Evolutionary conservation across 2,888 invertebrate species (phyloP).

Genomic region (Ethmia dodecea): DNA sequence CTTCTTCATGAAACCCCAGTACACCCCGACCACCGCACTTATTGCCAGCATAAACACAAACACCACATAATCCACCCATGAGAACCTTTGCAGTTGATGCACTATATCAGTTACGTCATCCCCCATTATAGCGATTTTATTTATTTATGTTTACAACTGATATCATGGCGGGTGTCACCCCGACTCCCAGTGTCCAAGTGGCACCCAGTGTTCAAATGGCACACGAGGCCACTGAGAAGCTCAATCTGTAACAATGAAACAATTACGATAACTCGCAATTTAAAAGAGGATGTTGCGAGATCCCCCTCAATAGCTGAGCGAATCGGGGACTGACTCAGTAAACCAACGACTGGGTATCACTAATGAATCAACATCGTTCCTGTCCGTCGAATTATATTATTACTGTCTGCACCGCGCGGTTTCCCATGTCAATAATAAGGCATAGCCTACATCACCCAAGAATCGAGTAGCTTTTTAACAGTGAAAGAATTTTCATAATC

Average conservation of each 20-base stretch:
- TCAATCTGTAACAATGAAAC: slow-evolving; percentile 73
- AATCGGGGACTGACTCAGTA: slow-evolving; percentile 54
- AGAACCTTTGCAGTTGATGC: slow-evolving; percentile 79
- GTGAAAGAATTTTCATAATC: no score
- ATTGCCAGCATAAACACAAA: slow-evolving; percentile 86
- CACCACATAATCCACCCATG: slow-evolving; percentile 86
- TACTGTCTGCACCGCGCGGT: no score
- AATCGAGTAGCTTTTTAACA: no score
- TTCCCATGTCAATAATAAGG: neutral
- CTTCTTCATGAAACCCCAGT: slow-evolving; percentile 86
- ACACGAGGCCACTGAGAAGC: slow-evolving; percentile 38
- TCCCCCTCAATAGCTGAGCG: slow-evolving; percentile 56
- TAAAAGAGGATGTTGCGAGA: slow-evolving; percentile 76
- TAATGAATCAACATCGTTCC: neutral
- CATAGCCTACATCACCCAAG: no score
- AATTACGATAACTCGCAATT: slow-evolving; percentile 78
- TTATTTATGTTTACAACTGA: slow-evolving; percentile 14
- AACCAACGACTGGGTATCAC: no score
- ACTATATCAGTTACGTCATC: slow-evolving; percentile 66
- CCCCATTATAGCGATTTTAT: slow-evolving; percentile 33
- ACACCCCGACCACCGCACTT: slow-evolving; percentile 88
- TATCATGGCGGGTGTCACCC: slow-evolving; percentile 17
- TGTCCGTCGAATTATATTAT: neutral
- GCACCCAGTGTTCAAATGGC: slow-evolving; percentile 43
- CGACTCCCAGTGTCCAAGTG: slow-evolving; percentile 45